Base-by-base conservation (phyloP, 2,797 vertebrate species). In the Periophthalmus magnuspinnatus region DNA sequence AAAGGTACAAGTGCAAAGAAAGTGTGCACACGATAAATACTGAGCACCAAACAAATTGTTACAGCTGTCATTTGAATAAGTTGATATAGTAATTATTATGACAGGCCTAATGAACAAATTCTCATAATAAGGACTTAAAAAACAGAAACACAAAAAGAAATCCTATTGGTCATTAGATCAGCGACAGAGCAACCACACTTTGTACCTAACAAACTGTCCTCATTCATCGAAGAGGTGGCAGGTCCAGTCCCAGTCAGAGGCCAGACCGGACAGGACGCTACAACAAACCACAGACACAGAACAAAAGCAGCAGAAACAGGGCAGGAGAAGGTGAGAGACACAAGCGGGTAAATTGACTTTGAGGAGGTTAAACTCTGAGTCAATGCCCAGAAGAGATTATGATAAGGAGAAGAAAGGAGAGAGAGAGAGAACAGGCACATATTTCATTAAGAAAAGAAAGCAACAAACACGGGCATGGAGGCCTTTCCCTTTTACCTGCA, bases 361-460 rank as follows among this genome's bases (percentile, higher is more conserved):
- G 87, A 86, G 81, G 83, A 90, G 89, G 88, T 90, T 89, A 91
- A 90, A 84, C 80, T 88, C 67, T 59, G 55, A 87, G 87, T 85
- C 79, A 82, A 81, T 88, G 76, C 86, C 81, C 88, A 88, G 83
- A 90, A 84, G 85, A 88, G 81, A 81, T 89, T 88, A 91, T 84
- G 79, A 89, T 85, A 86, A 87, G 79, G 72, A 84, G 86, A 81
- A 81, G 74, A 86, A 74, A 84, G 75, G 72, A 82, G 75, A 79
- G 83, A 79, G 83, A 79, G 83, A 86, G 78, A 83, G 77, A 68
- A 86, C 81, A 83, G 80, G 68, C 72, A 81, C 75, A 90, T 84
- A 89, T 90, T 90, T 90, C 84, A 92, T 90, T 90, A 87, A 68
- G 77, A 78, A 76, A 83, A 75, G 65, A 72, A 73, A 78, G 78